Conservation (phyloP, 2,113 vertebrate species). For the Scophthalmus maximus region DNA sequence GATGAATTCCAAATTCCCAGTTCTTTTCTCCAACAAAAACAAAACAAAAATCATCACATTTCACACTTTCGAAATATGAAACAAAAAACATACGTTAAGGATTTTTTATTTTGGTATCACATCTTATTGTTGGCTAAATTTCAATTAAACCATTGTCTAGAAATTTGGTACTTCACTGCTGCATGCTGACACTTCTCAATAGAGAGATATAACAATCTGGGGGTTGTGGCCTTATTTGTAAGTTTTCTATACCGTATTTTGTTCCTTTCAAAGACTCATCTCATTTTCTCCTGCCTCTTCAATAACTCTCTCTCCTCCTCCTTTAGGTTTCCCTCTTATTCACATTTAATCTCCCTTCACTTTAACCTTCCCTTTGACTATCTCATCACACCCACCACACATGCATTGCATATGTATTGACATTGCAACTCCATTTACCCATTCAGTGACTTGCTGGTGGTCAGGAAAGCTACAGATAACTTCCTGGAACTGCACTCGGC, state of each 20-base stretch:
- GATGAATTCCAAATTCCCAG: too few species aligned
- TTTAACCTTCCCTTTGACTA: neutral
- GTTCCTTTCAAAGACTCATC: neutral
- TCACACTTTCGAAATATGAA: too few species aligned
- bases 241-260: neutral
- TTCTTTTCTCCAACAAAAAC: too few species aligned
- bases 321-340: slow-evolving; percentile 4
- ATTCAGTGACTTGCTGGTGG: slow-evolving; percentile 22
- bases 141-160: too few species aligned
- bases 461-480: slow-evolving; percentile 35
- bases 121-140: too few species aligned
- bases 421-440: slow-evolving; percentile 34
- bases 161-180: neutral
- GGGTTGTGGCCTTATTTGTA: neutral
- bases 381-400: neutral
- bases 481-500: slow-evolving; percentile 37
- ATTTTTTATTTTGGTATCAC: too few species aligned
- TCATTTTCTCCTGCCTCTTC: slow-evolving; percentile 13
- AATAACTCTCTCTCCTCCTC: neutral
- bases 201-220: neutral
- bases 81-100: too few species aligned
- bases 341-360: neutral
- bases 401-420: slow-evolving; percentile 1
- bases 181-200: slow-evolving; percentile 1
- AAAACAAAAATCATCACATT: too few species aligned